Evolutionary conservation across 2,797 vertebrate species (phyloP).

Genomic region (Galaxias olidus): DNA sequence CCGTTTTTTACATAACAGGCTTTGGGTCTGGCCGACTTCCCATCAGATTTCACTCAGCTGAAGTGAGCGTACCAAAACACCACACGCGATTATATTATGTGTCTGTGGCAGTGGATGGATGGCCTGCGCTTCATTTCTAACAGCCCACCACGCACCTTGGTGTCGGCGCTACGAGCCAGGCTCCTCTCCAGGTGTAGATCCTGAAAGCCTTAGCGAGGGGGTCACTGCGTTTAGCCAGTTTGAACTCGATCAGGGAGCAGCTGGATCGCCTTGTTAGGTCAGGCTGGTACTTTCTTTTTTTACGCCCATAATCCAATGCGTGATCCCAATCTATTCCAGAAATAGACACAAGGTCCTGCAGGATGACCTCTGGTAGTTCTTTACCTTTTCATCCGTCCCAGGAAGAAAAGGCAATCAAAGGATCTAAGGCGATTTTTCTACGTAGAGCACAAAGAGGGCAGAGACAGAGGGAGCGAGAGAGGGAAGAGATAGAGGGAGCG

Average conservation of each 20-base stretch:
- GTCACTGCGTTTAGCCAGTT: slow-evolving; percentile 9
- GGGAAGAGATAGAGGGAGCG: slow-evolving; percentile 9
- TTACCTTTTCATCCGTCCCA: slow-evolving; percentile 9
- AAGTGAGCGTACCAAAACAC: background rate
- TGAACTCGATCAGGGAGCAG: slow-evolving; percentile 56
- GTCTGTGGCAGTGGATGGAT: background rate
- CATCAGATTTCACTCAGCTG: background rate
- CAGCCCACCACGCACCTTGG: background rate
- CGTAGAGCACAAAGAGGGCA: slow-evolving; percentile 1
- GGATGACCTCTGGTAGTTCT: slow-evolving; percentile 7
- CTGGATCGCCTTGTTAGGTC: slow-evolving; percentile 63
- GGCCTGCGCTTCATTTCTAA: background rate
- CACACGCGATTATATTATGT: background rate
- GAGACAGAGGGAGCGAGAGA: slow-evolving; percentile 9
- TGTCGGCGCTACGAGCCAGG: slow-evolving; percentile 21
- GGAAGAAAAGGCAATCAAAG: slow-evolving; percentile 16
- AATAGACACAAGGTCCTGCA: slow-evolving; percentile 23
- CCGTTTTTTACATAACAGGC: slow-evolving; percentile 5
- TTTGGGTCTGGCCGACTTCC: background rate
- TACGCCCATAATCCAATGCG: slow-evolving; percentile 32
- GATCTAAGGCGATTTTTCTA: slow-evolving; percentile 57
- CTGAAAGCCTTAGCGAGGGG: slow-evolving; percentile 14
- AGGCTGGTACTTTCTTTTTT: slow-evolving; percentile 47
- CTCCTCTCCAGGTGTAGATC: too few species aligned
- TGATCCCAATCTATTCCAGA: slow-evolving; percentile 45